Evolutionary conservation across 2,888 invertebrate genomes (phyloP), one percentile per base, ranked within the genome.

Genomic region (Eueremaeus valkanovi): DNA sequence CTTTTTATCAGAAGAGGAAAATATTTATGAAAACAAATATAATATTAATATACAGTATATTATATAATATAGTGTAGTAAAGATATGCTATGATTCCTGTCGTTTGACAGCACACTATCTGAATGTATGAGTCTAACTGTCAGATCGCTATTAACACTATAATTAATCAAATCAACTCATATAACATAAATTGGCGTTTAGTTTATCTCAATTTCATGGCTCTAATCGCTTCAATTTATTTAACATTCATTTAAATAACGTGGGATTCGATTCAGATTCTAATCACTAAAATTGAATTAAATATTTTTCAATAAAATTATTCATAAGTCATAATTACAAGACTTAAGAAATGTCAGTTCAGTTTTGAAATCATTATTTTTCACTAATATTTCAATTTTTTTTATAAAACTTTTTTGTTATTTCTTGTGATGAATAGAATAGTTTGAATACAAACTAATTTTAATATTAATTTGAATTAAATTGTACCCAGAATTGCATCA

Each of bases 151-250:
- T 42, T 70, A 70, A 70, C 70, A 45, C 70, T 42, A 70, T 70
- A 70, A 70, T 70, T 70, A 70, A 70, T 70, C 70, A 70, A 70
- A 70, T 70, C 70, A 70, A 40, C 16, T 45, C n/a, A 21, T 70
- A 29, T 13, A 45, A 70, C 70, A 70, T 70, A 70, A 70, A 42
- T 70, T 70, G 70, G 29, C 5, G 27, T 70, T 42, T 42, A 66
- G 36, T 66, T 70, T 42, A 42, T 45, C 70, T 16, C 18, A 9
- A 29, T 42, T 42, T 45, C 16, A 42, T 29, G 63, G 40, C n/a
- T 40, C 45, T 18, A 42, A 24, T 36, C 27, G 0, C 16, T 42
- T 45, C 27, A 36, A 40, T 70, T 70, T 42, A 70, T 70, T 70
- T 18, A 42, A 70, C 27, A 27, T 21, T 66, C 21, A 3, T 21